Base-by-base conservation (phyloP, 2,113 vertebrate genomes). In the Heliornis fulica region DNA sequence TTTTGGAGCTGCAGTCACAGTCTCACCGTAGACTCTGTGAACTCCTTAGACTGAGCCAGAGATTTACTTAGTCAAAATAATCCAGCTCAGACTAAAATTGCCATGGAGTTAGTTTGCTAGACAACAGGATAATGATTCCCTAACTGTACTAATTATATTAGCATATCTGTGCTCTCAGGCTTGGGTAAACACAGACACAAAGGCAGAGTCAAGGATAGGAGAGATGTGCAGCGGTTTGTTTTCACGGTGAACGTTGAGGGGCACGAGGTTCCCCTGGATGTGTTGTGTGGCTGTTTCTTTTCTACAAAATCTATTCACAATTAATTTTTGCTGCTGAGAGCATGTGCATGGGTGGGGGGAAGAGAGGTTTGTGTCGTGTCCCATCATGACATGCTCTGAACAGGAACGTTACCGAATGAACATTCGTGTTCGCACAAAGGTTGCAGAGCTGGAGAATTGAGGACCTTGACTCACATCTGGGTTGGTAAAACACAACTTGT, bases 331-430 rank as follows among this genome's bases (percentile, higher is more conserved):
- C 17, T 43, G n/a, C 61, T 23, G 51, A 64, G 32, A 38, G 51
- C 36, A 1, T 2, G 18, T 8, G 26, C 3, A 1, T 10, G n/a
- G n/a, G 15, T 23, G 19, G 7, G 40, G 21, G 31, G 50, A 34
- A 59, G 53, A 83, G 59, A 9, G 21, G 22, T 13, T n/a, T 36
- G 34, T 50, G 17, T 45, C 19, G 14, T 17, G 16, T 38, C 61
- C 79, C 65, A 10, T 64, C n/a, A 0, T 53, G 51, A 7, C 21
- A 22, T 6, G 11, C 20, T 46, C 46, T 46, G 46, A 46, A 46
- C 12, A 21, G 20, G 46, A 46, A 22, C 22, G 22, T 79, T 36
- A 26, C 26, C 10, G 28, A 57, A 21, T 9, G 56, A n/a, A 16
- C 20, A 8, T 43, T 48, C n/a, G 4, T 3, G 34, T 41, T 48